A percentile compares a stretch with the other conserved stretches of the same genome.
phyloP scores from a whole-genome alignment of 1,140 invertebrate species.

The Yoshiicerus persimilis region DNA sequence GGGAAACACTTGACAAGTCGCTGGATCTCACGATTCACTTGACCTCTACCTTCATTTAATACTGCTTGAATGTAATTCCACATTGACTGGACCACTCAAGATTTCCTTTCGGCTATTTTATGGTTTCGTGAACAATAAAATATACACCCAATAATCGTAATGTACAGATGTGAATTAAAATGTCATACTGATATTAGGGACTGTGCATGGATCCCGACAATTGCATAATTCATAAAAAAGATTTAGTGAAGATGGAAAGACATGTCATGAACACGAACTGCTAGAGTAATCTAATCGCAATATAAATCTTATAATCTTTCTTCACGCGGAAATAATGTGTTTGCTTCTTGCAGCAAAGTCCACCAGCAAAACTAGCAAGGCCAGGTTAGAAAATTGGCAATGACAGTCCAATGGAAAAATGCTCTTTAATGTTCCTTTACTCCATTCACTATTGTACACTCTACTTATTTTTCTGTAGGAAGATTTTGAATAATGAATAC shows the following conservation, averaged over 20 bases:
- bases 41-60: not conserved
- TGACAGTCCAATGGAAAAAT: not conserved
- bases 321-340: not conserved
- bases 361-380: not conserved
- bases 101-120: not conserved
- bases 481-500: not conserved
- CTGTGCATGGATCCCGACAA: not conserved
- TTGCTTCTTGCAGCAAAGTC: not conserved
- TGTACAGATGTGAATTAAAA: not conserved
- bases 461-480: not conserved
- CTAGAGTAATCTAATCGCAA: not conserved
- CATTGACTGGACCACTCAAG: not conserved
- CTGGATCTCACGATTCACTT: not conserved
- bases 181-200: not conserved
- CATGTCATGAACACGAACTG: not conserved
- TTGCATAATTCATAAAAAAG: not conserved
- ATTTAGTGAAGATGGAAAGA: not conserved
- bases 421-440: not conserved
- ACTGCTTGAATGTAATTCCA: not conserved
- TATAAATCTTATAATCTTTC: not conserved
- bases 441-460: not conserved
- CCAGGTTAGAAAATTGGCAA: not conserved
- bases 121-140: not conserved
- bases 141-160: not conserved
- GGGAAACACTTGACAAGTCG: not conserved